Evolutionary conservation across 1,140 invertebrate genomes (phyloP).

Genomic region (Eulimnadia texana): DNA sequence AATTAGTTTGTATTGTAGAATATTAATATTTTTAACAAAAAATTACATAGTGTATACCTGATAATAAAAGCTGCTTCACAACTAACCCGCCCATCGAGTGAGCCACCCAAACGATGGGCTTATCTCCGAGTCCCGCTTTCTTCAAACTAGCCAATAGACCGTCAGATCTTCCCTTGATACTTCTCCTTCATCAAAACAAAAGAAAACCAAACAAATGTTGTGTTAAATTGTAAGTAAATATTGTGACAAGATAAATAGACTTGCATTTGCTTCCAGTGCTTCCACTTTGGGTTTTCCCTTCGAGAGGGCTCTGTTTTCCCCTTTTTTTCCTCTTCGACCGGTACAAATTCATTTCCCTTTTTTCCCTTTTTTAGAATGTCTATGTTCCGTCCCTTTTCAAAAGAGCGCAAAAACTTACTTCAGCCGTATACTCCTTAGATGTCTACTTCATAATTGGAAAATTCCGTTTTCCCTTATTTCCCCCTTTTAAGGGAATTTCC

Average conservation of each 20-base stretch:
- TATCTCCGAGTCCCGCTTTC: slow-evolving; percentile 48
- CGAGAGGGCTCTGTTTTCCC: no score
- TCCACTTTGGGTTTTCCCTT: no score
- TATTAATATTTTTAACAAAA: neutral
- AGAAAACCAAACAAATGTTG: neutral
- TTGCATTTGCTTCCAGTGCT: no score
- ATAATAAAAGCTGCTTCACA: slow-evolving; percentile 54
- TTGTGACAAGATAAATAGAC: no score
- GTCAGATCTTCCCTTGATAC: slow-evolving; percentile 42
- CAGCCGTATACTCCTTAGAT: no score
- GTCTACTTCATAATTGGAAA: no score
- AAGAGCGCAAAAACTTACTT: no score
- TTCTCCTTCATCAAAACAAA: slow-evolving; percentile 25
- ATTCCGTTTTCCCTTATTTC: no score
- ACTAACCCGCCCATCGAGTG: slow-evolving; percentile 77
- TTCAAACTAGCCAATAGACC: slow-evolving; percentile 45
- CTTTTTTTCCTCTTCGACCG: no score
- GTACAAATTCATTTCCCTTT: neutral
- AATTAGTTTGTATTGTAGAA: neutral
- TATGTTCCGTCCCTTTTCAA: no score
- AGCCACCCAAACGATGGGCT: slow-evolving; percentile 60
- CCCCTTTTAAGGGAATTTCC: no score
- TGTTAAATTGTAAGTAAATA: no score
- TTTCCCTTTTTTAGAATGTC: slow-evolving; percentile 1
- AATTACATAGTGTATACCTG: slow-evolving; percentile 29